Conservation (phyloP, 2,797 vertebrate genomes). For the Tapirus indicus region DNA sequence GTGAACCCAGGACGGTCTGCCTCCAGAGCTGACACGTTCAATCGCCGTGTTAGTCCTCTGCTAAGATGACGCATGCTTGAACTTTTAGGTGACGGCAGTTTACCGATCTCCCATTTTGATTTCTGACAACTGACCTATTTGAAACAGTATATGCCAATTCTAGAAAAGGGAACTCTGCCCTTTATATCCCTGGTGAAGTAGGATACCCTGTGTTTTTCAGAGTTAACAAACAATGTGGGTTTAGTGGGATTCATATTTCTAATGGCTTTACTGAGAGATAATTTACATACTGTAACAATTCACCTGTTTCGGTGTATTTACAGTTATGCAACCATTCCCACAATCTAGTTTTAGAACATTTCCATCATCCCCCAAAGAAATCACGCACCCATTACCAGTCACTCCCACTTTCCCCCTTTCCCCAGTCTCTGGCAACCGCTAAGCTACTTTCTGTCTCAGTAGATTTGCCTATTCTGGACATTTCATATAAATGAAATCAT, state of each 20-base stretch:
- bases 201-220: background rate
- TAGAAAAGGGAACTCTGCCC: background rate
- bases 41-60: background rate
- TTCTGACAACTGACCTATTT: background rate
- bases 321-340: background rate
- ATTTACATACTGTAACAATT: background rate
- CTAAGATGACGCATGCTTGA: fast-evolving
- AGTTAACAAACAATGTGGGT: background rate
- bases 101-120: background rate
- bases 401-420: background rate
- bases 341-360: background rate
- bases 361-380: background rate
- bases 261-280: background rate
- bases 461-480: background rate
- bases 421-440: background rate
- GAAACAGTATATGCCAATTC: background rate
- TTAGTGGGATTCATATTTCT: background rate
- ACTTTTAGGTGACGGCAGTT: background rate
- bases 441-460: background rate
- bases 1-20: background rate
- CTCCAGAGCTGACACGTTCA: background rate
- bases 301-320: background rate
- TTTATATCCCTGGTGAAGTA: background rate
- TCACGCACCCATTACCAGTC: background rate
- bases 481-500: background rate